These are phyloP conservation scores for Montipora foliosa DNA, from an alignment of 64 coral and sea anemone species.

Conservation along the genomic window DNA sequence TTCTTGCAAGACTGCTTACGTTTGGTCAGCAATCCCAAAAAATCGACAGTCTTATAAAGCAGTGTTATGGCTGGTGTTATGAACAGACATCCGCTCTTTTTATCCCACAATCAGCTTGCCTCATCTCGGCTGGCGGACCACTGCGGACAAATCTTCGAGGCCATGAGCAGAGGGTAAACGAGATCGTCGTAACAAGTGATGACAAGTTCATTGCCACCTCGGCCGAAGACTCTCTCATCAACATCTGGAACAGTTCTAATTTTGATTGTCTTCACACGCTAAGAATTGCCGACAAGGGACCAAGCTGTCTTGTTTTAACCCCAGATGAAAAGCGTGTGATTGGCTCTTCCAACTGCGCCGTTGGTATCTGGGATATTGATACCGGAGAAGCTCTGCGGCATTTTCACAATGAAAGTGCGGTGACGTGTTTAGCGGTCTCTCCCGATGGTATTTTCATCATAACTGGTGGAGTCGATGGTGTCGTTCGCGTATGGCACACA, in stretches of 20 bases:
- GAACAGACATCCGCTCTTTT: slow-evolving; percentile 63
- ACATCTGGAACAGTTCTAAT: slow-evolving; percentile 88
- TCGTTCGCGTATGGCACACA: slow-evolving; percentile 60
- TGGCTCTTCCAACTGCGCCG: slow-evolving; percentile 42
- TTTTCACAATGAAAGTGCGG: slow-evolving; percentile 60
- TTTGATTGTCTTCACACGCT: slow-evolving; percentile 82
- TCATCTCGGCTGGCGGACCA: slow-evolving; percentile 87
- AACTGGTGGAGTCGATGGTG: slow-evolving; percentile 54
- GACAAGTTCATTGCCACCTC: slow-evolving; percentile 84
- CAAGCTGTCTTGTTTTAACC: slow-evolving; percentile 59
- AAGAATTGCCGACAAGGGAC: slow-evolving; percentile 67
- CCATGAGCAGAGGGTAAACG: slow-evolving; percentile 81
- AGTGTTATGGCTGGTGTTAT: slow-evolving; percentile 82
- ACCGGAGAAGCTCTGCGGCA: slow-evolving; percentile 74
- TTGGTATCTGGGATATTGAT: slow-evolving; percentile 87
- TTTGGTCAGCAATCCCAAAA: slow-evolving; percentile 69
- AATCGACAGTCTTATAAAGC: slow-evolving; percentile 66
- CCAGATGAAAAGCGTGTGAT: slow-evolving; percentile 68
- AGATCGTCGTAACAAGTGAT: slow-evolving; percentile 69
- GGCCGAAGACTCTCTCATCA: slow-evolving; percentile 81
- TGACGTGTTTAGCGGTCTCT: slow-evolving; percentile 67
- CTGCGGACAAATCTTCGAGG: slow-evolving; percentile 87
- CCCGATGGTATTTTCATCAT: slow-evolving; percentile 55
- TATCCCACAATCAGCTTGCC: slow-evolving; percentile 70
- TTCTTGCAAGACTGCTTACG: slow-evolving; percentile 73